A percentile compares a stretch with the other conserved stretches of the same genome.
Conservation (phyloP, 2,797 vertebrate genomes). For the Gorsachius magnificus region DNA sequence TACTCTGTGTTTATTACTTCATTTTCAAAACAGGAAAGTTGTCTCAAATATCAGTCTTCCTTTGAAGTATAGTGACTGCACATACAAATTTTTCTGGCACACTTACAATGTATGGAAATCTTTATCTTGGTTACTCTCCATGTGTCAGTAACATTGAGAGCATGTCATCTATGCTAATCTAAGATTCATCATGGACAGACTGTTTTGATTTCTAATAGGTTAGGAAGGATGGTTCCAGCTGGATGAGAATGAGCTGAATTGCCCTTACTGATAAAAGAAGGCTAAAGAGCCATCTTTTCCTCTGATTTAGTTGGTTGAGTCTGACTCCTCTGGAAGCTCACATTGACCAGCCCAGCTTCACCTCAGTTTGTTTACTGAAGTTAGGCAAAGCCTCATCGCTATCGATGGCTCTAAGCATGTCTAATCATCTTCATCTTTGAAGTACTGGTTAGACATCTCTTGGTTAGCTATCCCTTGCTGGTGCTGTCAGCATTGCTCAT, state of each 20-base stretch:
- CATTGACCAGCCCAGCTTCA: neutral
- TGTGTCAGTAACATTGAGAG: neutral
- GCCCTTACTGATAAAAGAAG: neutral
- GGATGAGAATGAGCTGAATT: neutral
- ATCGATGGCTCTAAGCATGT: neutral
- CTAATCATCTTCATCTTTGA: neutral
- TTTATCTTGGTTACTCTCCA: neutral
- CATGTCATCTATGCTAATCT: neutral
- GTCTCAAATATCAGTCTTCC: neutral
- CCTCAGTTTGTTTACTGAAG: neutral
- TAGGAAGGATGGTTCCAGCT: neutral
- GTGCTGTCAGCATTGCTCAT: neutral
- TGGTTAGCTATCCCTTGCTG: neutral
- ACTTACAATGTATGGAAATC: rapidly evolving
- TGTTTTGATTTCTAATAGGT: neutral
- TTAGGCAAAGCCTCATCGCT: neutral
- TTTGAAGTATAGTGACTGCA: neutral
- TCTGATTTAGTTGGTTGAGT: neutral
- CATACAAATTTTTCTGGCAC: neutral
- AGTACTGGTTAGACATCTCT: neutral
- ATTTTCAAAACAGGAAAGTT: neutral
- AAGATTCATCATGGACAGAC: neutral
- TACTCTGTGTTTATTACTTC: neutral
- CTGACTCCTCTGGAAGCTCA: neutral
- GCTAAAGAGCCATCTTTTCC: neutral